Base-by-base conservation (phyloP, 2,113 vertebrate species). In the Cephalopterus ornatus region DNA sequence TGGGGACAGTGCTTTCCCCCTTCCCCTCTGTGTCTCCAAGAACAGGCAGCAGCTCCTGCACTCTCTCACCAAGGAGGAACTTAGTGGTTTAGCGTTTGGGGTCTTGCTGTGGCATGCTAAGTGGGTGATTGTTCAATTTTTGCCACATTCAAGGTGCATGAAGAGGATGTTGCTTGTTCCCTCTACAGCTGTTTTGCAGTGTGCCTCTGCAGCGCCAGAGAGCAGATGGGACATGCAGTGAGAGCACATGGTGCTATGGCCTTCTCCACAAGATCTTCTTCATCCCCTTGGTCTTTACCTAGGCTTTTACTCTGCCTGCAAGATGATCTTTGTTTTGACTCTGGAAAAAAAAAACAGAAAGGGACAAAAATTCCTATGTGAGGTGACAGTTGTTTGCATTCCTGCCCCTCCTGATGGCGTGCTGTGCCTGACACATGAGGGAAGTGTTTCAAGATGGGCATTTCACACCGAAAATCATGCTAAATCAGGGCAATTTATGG, bases 351-450 rank as follows among this genome's bases (percentile, higher is more conserved):
- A 55, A 24, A 28, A 7, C 23, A 8, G 14, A 53, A 63, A 44
- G 14, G 37, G 18, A 32, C 10, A 20, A 18, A 67, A 44, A 44
- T 68, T 7, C 0, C 11, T 33, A 5, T 0, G 4, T 27, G 28
- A 66, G 7, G 18, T 0, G 2, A 39, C 17, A 5, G 5, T 19
- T 47, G 6, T 39, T 67, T 61, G 28, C 0, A 0, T 82, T 80
- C 53, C 12, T 78, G 24, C 20, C 11, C 11, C 7, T 76, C 9
- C 18, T 33, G 58, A 12, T 14, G 23, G 27, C 20, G 12, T 55
- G 23, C 20, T 24, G 2, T 50, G 20, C 46, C 32, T 49, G 15
- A 35, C 23, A 22, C n/a, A 16, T n/a, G 41, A 41, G 13, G 39
- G 55, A 39, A 63, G 4, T 12, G 3, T 47, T 56, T 20, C 14